Conservation (phyloP, 2,888 invertebrate species). For the Cylindroiulus punctatus region DNA sequence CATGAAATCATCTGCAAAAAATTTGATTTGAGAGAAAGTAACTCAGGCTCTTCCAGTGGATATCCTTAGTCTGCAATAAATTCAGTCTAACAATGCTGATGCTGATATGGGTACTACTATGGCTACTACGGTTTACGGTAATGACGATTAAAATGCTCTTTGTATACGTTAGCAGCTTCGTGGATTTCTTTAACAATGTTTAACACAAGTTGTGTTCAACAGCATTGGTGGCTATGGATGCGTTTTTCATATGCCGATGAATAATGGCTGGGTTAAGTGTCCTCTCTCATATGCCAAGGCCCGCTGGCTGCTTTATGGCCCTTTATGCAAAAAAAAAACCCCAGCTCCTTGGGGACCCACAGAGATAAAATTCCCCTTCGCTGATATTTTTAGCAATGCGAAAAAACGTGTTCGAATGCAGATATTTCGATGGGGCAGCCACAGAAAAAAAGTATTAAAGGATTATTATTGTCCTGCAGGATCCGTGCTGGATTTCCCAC, state of each 20-base stretch:
- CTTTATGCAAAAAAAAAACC: constrained; percentile 20
- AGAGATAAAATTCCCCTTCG: constrained; percentile 29
- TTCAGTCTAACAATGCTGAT: no score
- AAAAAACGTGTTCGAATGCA: not conserved
- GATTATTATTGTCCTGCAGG: constrained; percentile 21
- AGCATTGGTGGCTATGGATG: no score
- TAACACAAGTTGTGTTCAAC: no score
- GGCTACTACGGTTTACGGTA: no score
- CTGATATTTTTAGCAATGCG: not conserved
- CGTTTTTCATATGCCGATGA: not conserved
- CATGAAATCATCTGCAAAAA: no score
- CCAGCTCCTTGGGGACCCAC: not conserved
- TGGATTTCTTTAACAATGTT: no score
- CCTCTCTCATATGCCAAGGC: not conserved
- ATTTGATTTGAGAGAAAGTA: no score
- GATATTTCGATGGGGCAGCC: not conserved
- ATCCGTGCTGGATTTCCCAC: not conserved
- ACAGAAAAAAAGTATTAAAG: not conserved
- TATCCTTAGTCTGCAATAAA: no score
- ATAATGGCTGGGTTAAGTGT: constrained; percentile 15
- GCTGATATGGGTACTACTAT: no score
- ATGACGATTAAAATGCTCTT: no score
- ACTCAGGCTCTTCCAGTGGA: no score
- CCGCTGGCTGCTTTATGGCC: not conserved
- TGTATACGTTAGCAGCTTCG: no score